These are phyloP conservation scores for Drosophila subquinaria DNA, from an alignment of 2,888 invertebrate species.

Conservation along the genomic window DNA sequence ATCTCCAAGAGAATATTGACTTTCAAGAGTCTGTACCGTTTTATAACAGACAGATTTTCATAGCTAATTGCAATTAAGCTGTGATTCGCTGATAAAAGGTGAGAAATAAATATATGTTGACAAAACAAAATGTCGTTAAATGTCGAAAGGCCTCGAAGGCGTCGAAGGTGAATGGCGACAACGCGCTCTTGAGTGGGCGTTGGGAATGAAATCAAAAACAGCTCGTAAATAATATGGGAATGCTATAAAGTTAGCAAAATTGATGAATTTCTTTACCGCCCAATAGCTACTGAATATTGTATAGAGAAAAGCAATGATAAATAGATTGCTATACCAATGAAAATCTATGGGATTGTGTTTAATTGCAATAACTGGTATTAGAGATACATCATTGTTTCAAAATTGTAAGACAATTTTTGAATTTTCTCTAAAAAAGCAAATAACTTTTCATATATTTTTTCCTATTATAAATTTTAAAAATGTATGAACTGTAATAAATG, in stretches of 20 bases:
- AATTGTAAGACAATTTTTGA: no score
- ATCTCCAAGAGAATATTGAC: neutral
- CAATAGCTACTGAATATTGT: neutral
- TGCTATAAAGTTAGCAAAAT: conserved; percentile 10
- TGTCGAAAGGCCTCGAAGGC: conserved; percentile 25
- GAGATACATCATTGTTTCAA: no score
- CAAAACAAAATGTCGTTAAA: conserved; percentile 29
- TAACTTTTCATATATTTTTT: no score
- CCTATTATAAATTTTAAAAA: no score
- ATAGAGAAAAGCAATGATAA: neutral
- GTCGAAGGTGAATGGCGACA: conserved; percentile 49
- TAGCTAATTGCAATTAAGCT: conserved; percentile 79
- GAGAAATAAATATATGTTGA: conserved; percentile 62
- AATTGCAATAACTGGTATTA: no score
- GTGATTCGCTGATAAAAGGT: conserved; percentile 62
- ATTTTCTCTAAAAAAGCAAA: no score
- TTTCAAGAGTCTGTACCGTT: conserved; percentile 44
- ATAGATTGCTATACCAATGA: neutral
- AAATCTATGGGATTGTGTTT: no score
- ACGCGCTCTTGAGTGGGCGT: conserved; percentile 43
- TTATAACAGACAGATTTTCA: conserved; percentile 60
- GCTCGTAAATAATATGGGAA: conserved; percentile 49
- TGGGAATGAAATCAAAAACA: neutral
- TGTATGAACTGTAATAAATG: no score
- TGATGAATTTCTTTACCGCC: conserved; percentile 25